phyloP scores from a whole-genome alignment of 2,113 vertebrate species.

The Phoxinus phoxinus region DNA sequence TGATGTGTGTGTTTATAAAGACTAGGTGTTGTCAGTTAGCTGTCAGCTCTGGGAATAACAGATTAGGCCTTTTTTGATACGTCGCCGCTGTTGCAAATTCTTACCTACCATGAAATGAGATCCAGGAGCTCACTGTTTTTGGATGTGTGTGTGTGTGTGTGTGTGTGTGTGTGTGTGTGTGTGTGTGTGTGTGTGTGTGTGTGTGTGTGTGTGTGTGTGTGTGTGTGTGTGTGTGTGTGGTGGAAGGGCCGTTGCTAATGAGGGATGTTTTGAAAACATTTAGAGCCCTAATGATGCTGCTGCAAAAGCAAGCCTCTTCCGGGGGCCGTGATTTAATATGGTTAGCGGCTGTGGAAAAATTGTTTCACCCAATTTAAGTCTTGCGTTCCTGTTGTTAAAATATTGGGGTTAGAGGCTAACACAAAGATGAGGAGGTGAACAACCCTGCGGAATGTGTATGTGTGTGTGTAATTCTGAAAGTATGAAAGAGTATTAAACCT shows the following conservation, averaged over 20 bases:
- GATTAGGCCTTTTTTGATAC: neutral
- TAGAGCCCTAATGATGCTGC: slow-evolving; percentile 53
- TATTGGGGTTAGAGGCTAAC: slow-evolving; percentile 41
- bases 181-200: slow-evolving; percentile 43
- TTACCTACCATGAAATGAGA: slow-evolving; percentile 5
- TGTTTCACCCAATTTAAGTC: slow-evolving; percentile 53
- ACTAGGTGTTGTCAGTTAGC: slow-evolving; percentile 56
- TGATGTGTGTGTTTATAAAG: slow-evolving; percentile 58
- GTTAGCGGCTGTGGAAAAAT: slow-evolving; percentile 60
- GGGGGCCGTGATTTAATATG: slow-evolving; percentile 54
- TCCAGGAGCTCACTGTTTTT: slow-evolving; percentile 20
- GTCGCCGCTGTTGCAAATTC: neutral
- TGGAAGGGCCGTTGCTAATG: slow-evolving; percentile 39
- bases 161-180: slow-evolving; percentile 36
- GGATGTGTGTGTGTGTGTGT: slow-evolving; percentile 38
- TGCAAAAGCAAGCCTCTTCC: slow-evolving; percentile 40
- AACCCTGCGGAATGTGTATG: slow-evolving; percentile 63
- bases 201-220: slow-evolving; percentile 42
- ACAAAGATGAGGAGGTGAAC: slow-evolving; percentile 42
- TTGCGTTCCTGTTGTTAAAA: slow-evolving; percentile 59
- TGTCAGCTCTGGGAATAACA: slow-evolving; percentile 2
- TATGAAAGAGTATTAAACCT: slow-evolving; percentile 73
- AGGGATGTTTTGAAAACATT: slow-evolving; percentile 58
- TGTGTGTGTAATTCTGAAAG: slow-evolving; percentile 64
- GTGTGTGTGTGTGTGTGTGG: slow-evolving; percentile 37